Conservation (phyloP, 2,888 invertebrate species). For the Sipunculus nudus region DNA sequence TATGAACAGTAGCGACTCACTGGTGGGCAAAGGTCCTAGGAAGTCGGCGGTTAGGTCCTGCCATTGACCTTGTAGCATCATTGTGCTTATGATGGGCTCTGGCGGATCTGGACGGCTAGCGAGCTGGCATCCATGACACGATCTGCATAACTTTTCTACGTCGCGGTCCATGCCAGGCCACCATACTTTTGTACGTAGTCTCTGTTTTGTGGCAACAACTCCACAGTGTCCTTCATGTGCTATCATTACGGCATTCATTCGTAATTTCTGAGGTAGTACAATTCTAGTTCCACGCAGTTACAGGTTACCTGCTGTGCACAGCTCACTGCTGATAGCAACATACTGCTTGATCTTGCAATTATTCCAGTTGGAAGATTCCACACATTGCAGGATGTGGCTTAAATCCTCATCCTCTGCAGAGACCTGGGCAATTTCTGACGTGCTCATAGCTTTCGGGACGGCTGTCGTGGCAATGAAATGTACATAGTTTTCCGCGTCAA, state of each 20-base stretch:
- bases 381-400: no score
- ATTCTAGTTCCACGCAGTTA: constrained; percentile 9
- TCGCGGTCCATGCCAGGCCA: constrained; percentile 16
- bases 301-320: constrained; percentile 4
- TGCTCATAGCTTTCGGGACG: not conserved
- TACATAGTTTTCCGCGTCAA: no score
- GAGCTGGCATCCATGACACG: constrained; percentile 5
- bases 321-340: no score
- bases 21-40: not conserved
- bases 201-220: constrained; percentile 10
- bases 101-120: not conserved
- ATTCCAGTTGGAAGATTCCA: no score
- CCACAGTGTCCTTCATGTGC: constrained; percentile 24
- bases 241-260: not conserved
- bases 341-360: no score
- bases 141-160: constrained; percentile 7
- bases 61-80: constrained; percentile 10
- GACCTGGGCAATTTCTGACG: not conserved
- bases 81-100: constrained; percentile 12
- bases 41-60: constrained; percentile 13
- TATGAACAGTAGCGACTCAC: constrained; percentile 6
- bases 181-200: constrained; percentile 16
- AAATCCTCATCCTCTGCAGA: not conserved
- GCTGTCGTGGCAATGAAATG: not conserved
- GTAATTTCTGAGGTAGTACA: constrained; percentile 2